Evolutionary conservation across 2,888 invertebrate genomes (phyloP).

Genomic region (Oscheius sp.): DNA sequence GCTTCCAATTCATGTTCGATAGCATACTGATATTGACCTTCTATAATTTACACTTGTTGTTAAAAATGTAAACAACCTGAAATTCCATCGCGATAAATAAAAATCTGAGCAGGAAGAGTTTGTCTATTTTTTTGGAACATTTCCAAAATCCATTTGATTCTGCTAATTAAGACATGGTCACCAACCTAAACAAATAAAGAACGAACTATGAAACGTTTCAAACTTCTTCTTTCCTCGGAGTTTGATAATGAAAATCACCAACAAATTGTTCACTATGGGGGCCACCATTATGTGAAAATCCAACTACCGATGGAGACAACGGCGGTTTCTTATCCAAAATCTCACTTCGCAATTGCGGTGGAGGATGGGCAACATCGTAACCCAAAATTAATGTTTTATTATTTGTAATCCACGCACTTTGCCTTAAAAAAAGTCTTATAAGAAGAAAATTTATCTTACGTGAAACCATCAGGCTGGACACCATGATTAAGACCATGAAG

Average conservation of each 20-base stretch:
- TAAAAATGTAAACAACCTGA: constrained; percentile 13
- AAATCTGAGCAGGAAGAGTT: constrained; percentile 34
- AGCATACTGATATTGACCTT: constrained; percentile 12
- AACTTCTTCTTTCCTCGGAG: constrained; percentile 37
- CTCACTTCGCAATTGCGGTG: constrained; percentile 3
- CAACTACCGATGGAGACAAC: constrained; percentile 36
- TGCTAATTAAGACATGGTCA: constrained; percentile 26
- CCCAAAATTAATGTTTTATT: constrained; percentile 26
- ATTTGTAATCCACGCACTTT: constrained; percentile 22
- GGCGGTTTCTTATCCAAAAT: constrained; percentile 16
- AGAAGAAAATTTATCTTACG: constrained; percentile 3
- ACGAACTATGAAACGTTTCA: background rate
- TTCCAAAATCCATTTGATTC: constrained; percentile 41
- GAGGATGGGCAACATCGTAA: constrained; percentile 47
- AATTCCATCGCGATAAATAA: constrained; percentile 50
- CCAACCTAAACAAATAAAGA: constrained; percentile 30
- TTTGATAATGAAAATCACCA: constrained; percentile 52
- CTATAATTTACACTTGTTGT: background rate
- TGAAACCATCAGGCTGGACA: constrained; percentile 27
- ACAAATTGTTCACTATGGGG: constrained; percentile 32
- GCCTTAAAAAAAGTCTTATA: background rate
- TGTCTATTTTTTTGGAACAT: constrained; percentile 28
- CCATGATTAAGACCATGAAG: constrained; percentile 36
- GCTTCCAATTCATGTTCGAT: constrained; percentile 33
- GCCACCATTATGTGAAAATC: constrained; percentile 47